phyloP scores from a whole-genome alignment of 2,113 vertebrate genomes.

The Strigops habroptila region DNA sequence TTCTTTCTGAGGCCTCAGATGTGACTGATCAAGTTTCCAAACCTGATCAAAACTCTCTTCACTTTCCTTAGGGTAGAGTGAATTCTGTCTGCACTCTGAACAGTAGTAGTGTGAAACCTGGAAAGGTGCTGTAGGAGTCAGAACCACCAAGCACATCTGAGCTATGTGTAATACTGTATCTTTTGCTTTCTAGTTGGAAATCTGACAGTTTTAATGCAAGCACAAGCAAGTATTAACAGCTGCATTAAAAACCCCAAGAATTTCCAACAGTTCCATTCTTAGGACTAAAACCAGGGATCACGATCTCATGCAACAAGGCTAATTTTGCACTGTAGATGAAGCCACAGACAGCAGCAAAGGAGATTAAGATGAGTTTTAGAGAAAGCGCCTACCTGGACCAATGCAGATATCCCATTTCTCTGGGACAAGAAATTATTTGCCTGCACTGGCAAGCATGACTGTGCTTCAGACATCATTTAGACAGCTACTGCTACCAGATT shows the following conservation, averaged over 20 bases:
- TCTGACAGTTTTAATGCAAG: slow-evolving; percentile 25
- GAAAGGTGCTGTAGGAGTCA: not conserved
- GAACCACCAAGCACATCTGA: not conserved
- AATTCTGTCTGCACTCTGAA: not conserved
- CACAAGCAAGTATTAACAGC: not conserved
- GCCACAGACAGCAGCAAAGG: slow-evolving; percentile 51
- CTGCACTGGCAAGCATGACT: not conserved
- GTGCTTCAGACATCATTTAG: not conserved
- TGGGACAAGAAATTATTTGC: not conserved
- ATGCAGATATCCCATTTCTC: not conserved
- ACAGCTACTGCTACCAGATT: not conserved
- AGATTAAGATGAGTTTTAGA: not conserved
- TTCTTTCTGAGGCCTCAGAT: not conserved
- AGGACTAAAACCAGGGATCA: slow-evolving; percentile 34
- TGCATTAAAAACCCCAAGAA: slow-evolving; percentile 5
- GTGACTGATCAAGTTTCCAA: not conserved
- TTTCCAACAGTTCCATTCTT: slow-evolving; percentile 7
- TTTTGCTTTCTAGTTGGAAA: slow-evolving; percentile 18
- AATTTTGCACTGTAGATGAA: slow-evolving; percentile 59
- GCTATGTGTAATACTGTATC: not conserved
- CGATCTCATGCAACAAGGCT: slow-evolving; percentile 56
- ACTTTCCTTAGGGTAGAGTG: not conserved
- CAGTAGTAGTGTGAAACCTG: not conserved
- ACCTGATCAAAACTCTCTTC: not conserved
- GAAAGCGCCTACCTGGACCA: not conserved